These are phyloP conservation scores for Tetrao urogallus DNA, from an alignment of 2,113 vertebrate genomes.

Conservation along the genomic window DNA sequence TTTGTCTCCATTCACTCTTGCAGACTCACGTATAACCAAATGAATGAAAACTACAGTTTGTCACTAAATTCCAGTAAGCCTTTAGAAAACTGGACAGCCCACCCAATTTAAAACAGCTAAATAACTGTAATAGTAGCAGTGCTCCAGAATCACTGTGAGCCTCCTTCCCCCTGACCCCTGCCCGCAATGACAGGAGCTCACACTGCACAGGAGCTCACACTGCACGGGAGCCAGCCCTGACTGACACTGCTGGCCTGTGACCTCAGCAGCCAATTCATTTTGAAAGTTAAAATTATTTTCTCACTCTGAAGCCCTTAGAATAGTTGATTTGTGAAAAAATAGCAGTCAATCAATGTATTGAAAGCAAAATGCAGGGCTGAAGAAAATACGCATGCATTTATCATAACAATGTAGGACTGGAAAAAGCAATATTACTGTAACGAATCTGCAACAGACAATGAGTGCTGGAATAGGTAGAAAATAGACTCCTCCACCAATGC, in stretches of 20 bases:
- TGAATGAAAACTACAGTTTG: not conserved
- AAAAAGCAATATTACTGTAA: conserved; percentile 66
- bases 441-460: conserved; percentile 58
- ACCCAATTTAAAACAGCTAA: not conserved
- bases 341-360: conserved; percentile 54
- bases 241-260: conserved; percentile 11
- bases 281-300: conserved; percentile 49
- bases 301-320: conserved; percentile 45
- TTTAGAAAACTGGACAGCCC: not conserved
- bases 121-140: fast-evolving
- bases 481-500: not conserved
- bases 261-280: not conserved
- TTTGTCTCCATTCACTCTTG: not conserved
- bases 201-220: not conserved
- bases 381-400: conserved; percentile 56
- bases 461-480: conserved; percentile 5
- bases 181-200: not conserved
- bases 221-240: not conserved
- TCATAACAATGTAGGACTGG: conserved; percentile 53
- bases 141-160: not conserved
- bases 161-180: not conserved
- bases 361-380: conserved; percentile 69
- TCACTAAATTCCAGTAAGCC: not conserved
- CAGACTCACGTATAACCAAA: not conserved
- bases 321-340: conserved; percentile 69